A percentile compares a stretch with the other conserved stretches of the same genome.
These are phyloP conservation scores for Galeopterus variegatus DNA, from an alignment of 2,113 vertebrate genomes.

Conservation along the genomic window DNA sequence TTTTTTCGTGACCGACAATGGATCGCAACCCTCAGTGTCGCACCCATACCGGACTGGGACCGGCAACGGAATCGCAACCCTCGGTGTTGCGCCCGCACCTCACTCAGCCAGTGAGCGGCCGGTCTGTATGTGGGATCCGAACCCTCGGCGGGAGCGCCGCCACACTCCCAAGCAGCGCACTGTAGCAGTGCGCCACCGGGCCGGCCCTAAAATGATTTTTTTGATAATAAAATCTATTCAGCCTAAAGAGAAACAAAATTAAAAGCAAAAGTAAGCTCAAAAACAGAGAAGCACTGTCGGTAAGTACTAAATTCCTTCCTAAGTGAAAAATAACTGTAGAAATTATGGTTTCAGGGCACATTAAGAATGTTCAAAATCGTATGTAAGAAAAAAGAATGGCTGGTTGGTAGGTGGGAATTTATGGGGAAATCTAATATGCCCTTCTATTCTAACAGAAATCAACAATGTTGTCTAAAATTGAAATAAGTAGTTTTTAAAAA, in stretches of 20 bases:
- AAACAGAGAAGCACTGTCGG: not conserved
- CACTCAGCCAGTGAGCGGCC: too few species aligned
- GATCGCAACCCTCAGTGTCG: too few species aligned
- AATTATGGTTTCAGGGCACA: not conserved
- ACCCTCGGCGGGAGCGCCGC: too few species aligned
- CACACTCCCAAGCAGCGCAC: too few species aligned
- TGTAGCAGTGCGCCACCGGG: too few species aligned
- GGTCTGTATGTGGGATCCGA: too few species aligned
- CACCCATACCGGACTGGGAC: too few species aligned
- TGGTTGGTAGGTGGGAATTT: not conserved
- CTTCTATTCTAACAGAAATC: not conserved
- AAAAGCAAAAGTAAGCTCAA: not conserved
- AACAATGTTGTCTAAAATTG: not conserved
- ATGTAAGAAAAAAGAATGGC: too few species aligned
- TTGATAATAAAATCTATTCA: not conserved
- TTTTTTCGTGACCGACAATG: too few species aligned
- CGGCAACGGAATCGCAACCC: too few species aligned
- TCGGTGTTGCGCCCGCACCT: too few species aligned
- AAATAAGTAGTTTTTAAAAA: not conserved
- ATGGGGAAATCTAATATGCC: not conserved
- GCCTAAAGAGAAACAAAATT: not conserved
- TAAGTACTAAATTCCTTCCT: not conserved
- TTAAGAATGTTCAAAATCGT: not conserved
- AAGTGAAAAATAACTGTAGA: not conserved
- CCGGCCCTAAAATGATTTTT: not conserved